Percentiles rank a stretch among this genome's conserved stretches.
Conservation (phyloP, 53 echinoderm and acorn worm genomes). For the Mesocentrotus franciscanus region DNA sequence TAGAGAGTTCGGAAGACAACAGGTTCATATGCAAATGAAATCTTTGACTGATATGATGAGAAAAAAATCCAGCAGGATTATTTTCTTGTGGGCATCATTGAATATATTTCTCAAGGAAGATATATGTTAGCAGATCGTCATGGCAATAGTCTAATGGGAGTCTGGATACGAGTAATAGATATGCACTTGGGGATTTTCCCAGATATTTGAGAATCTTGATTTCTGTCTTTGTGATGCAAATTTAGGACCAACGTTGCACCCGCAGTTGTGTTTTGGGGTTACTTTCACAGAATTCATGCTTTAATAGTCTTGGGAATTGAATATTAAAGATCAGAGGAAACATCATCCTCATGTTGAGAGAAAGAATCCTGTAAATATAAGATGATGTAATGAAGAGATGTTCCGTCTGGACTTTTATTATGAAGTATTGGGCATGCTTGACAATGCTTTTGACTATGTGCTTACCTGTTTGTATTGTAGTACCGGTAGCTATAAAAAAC, state of each 20-base stretch:
- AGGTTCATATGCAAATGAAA: neutral
- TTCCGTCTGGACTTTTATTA: neutral
- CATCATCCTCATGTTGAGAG: neutral
- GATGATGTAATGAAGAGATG: neutral
- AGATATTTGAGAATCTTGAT: neutral
- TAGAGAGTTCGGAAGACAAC: no score
- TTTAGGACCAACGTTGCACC: neutral
- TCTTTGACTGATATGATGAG: neutral
- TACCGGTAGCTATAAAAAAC: no score
- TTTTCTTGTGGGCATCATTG: neutral
- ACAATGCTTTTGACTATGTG: neutral
- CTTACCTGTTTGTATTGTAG: neutral
- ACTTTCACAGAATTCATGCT: neutral
- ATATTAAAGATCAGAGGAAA: neutral
- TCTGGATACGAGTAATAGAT: neutral
- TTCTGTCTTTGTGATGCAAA: neutral
- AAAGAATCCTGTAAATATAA: neutral
- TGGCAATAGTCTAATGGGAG: neutral
- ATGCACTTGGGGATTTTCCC: neutral
- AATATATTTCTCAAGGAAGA: neutral
- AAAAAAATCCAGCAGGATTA: neutral
- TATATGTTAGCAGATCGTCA: neutral
- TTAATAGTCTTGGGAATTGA: neutral
- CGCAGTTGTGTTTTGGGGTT: neutral
- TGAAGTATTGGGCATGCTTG: no score